Base-by-base conservation (phyloP, 1,140 invertebrate species). In the Calephelis nemesis region DNA sequence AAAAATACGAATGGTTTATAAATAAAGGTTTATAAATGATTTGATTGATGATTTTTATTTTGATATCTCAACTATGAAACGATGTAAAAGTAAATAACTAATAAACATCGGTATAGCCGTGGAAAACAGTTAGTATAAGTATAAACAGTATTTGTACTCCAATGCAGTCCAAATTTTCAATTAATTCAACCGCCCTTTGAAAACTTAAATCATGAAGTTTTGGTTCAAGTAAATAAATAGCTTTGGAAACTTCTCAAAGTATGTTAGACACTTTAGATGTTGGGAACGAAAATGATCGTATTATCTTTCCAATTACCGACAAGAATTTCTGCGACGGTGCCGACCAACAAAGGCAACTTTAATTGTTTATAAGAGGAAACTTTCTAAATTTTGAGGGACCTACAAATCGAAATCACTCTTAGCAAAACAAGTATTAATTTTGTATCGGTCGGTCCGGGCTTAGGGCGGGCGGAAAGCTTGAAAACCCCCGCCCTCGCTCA, bases 371-470 rank as follows among this genome's bases (percentile, higher is more conserved):
- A 88, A 88, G 87, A 87, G 88, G 83, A 83, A 89, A 89, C 85
- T 91, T 91, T 89, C 79, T 77, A 86, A 85, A 90, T 90, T 88
- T 82, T 81, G 80, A 78, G 81, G 74, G 78, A 85, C 15, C 19
- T 78, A 88, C 85, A 89, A 90, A 89, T 90, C 88, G 88, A 88
- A 89, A 89, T 88, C 83, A 81, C 85, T 88, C 85, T 88, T 88
- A 85, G 85, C 84, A 88, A 90, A 88, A 88, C 85, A 90, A 90
- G 88, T 90, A 90, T 90, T 90, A 90, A 90, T 88, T 88, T 87
- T 88, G 88, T 90, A 88, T 90, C 88, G 85, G 81, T 9, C 79
- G 79, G 83, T 76, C 79, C 72, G 72, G 75, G 63, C 73, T 69
- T 67, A 70, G 79, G 83, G 82, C 83, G 84, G 83, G 82, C 80